Conservation (phyloP, 2,797 vertebrate species). For the Enoplosus armatus region DNA sequence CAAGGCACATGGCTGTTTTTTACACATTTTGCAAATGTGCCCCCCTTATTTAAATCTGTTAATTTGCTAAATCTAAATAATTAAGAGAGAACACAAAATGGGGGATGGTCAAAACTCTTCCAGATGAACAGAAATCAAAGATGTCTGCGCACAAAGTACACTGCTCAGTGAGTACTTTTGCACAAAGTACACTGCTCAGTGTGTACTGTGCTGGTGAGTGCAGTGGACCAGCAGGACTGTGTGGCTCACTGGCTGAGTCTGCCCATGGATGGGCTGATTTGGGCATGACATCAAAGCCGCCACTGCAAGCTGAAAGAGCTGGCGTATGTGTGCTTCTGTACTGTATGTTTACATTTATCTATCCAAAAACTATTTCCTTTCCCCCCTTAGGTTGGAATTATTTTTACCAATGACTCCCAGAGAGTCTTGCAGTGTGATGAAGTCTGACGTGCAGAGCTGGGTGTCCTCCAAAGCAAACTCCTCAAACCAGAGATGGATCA, state of each 20-base stretch:
- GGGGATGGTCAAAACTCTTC: neutral
- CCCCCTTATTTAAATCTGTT: neutral
- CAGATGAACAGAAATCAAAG: neutral
- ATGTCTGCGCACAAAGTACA: neutral
- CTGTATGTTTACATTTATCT: too few species aligned
- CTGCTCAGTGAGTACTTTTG: too few species aligned
- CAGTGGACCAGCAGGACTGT: slow-evolving; percentile 43
- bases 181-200: neutral
- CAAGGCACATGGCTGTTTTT: neutral
- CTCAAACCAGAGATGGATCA: slow-evolving; percentile 87
- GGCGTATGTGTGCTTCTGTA: too few species aligned
- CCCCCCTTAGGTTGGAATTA: neutral
- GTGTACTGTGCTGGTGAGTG: too few species aligned
- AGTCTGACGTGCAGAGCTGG: slow-evolving; percentile 77
- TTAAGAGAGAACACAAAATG: neutral
- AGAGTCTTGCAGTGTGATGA: slow-evolving; percentile 80
- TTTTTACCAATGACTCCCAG: slow-evolving; percentile 82
- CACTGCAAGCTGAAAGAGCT: slow-evolving; percentile 8
- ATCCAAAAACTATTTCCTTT: too few species aligned
- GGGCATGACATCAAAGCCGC: slow-evolving; percentile 63
- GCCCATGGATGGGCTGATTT: slow-evolving; percentile 51
- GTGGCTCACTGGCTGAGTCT: slow-evolving; percentile 35
- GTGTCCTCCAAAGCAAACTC: slow-evolving; percentile 84
- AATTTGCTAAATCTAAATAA: neutral
- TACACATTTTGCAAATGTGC: neutral